Evolutionary conservation across 2,797 vertebrate species (phyloP), one percentile per base, ranked within the genome.

Genomic region (Rousettus madagascariensis): DNA sequence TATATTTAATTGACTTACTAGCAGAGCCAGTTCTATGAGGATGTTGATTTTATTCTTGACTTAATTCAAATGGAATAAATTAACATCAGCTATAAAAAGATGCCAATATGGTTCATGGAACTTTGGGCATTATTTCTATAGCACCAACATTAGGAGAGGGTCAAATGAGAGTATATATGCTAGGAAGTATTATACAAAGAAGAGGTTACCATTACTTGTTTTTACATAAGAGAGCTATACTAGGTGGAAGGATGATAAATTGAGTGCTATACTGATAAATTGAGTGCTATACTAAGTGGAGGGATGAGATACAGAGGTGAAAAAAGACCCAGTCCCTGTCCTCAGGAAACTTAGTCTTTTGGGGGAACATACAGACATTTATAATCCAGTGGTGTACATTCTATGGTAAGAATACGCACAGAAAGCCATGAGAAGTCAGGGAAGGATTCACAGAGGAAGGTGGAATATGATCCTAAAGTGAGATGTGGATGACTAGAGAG

Each of bases 61-160:
- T 82, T 93, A 88, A 66, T 86, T 71, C 26, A 91, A 63, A 38
- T 89, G 28, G 30, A 80, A 46, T 90, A 63, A 83, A 78, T 51
- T 36, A 86, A 30, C 28, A 49, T 71, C 49, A 87, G 11, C 17
- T 49, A 0, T 66, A 77, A 3, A 89, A 53, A 53, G 19, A 26
- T 51, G 26, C 65, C 43, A 49, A 0, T 57, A n/a, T 65, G 86
- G 30, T 93, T 53, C 46, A 10, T 19, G 63, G 17, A 68, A 59
- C 36, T 86, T 30, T 66, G 19, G 33, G 19, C 33, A 15, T 86
- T 86, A 13, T 80, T 89, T 93, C 49, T 72, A 0, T 63, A 71
- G 65, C 33, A 77, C 36, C 28, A 49, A 3, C 53, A 61, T 59
- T 69, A 61, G 66, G 63, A 93, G 77, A 82, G 11, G 43, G 24